A percentile compares a stretch with the other conserved stretches of the same genome.
These are phyloP conservation scores for Blastomussa wellsi DNA, from an alignment of 92 coral and sea anemone genomes.

Conservation along the genomic window DNA sequence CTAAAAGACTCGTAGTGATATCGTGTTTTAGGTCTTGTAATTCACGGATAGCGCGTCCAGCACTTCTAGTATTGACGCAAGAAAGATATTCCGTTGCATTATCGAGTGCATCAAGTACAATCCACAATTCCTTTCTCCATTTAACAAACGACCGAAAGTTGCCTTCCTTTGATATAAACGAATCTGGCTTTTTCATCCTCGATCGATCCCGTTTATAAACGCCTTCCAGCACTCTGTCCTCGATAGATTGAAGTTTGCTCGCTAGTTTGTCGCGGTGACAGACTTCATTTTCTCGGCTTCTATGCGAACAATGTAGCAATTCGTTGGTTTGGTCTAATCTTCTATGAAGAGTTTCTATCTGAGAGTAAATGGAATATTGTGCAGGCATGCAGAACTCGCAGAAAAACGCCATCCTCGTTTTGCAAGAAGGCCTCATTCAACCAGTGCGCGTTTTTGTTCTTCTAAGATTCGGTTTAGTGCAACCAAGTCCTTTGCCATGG, in stretches of 20 bases:
- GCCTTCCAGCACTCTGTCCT: not conserved
- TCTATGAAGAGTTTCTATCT: constrained; percentile 36
- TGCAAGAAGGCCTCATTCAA: not conserved
- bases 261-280: constrained; percentile 23
- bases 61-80: constrained; percentile 7
- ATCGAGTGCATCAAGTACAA: constrained; percentile 48
- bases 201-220: not conserved
- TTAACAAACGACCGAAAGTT: constrained; percentile 33
- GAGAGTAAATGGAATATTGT: constrained; percentile 12
- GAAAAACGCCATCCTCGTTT: constrained; percentile 14
- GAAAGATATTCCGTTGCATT: constrained; percentile 20
- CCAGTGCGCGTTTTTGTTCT: constrained; percentile 62
- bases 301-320: not conserved
- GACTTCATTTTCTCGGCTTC: constrained; percentile 5
- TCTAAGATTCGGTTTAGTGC: constrained; percentile 77
- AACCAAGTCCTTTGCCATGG: constrained; percentile 76
- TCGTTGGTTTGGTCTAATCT: constrained; percentile 38
- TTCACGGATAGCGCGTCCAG: constrained; percentile 34
- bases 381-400: constrained; percentile 3
- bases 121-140: constrained; percentile 76
- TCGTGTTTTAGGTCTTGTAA: constrained; percentile 71
- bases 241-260: constrained; percentile 12
- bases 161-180: not conserved
- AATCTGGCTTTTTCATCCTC: not conserved
- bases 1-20: constrained; percentile 47